These are phyloP conservation scores for Chamaetylas fuelleborni DNA, from an alignment of 2,113 vertebrate genomes.

Conservation along the genomic window DNA sequence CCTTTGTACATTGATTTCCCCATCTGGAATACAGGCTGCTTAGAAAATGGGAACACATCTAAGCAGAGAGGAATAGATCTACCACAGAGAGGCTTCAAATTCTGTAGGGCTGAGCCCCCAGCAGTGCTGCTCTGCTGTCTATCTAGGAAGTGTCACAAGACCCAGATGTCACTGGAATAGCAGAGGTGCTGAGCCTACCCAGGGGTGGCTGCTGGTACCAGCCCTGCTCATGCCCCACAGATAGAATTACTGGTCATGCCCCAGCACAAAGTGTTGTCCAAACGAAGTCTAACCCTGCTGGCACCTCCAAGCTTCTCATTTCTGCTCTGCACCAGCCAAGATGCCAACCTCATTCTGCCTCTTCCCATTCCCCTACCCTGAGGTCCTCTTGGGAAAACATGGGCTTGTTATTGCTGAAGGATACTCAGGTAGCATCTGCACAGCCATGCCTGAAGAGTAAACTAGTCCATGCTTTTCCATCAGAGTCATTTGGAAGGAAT, in stretches of 20 bases:
- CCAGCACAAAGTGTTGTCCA: not conserved
- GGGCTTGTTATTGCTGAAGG: not conserved
- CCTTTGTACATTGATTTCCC: not conserved
- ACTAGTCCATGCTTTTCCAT: not conserved
- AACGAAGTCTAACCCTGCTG: not conserved
- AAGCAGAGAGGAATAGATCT: not conserved
- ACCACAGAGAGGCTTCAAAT: not conserved
- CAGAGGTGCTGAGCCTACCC: not conserved
- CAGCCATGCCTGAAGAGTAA: not conserved
- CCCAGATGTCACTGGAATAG: not conserved
- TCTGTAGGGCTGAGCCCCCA: not conserved
- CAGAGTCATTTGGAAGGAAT: not conserved
- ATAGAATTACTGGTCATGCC: not conserved
- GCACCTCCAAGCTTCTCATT: not conserved
- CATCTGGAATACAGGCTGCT: not conserved
- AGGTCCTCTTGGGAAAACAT: not conserved
- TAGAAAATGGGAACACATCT: not conserved
- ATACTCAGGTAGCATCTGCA: not conserved
- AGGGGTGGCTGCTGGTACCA: not conserved
- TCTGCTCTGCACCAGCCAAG: not conserved
- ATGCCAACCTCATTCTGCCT: not conserved
- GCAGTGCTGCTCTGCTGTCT: not conserved
- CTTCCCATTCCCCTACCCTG: not conserved
- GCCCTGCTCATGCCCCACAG: accelerated
- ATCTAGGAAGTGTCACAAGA: not conserved